A percentile compares a stretch with the other conserved stretches of the same genome.
Conservation (phyloP, 2,888 invertebrate genomes). For the Keiferia lycopersicella region DNA sequence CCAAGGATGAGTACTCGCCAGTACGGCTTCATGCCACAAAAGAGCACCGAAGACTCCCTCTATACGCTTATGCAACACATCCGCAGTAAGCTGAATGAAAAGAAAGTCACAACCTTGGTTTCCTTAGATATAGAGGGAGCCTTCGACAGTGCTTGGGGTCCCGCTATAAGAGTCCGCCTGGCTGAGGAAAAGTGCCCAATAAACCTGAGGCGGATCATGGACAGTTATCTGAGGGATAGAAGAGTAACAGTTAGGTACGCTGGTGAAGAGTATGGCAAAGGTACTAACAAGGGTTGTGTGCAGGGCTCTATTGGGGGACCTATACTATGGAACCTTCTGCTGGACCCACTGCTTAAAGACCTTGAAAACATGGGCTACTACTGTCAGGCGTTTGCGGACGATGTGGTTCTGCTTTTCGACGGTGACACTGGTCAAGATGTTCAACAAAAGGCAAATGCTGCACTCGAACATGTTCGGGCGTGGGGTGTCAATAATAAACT, state of each 20-base stretch:
- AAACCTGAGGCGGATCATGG: slow-evolving; percentile 23
- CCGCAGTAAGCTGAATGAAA: no score
- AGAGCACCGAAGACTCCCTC: slow-evolving; percentile 13
- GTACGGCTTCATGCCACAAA: neutral
- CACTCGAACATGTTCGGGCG: no score
- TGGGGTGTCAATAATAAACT: no score
- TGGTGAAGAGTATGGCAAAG: neutral
- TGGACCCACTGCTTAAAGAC: slow-evolving; percentile 2
- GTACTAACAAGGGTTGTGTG: neutral
- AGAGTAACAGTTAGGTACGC: neutral
- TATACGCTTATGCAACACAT: no score
- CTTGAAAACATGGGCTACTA: no score
- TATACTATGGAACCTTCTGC: neutral
- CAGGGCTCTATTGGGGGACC: slow-evolving; percentile 8
- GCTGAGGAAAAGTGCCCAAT: slow-evolving; percentile 22
- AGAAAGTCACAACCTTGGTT: no score
- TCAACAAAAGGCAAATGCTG: no score
- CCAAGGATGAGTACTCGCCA: neutral
- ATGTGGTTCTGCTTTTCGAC: neutral
- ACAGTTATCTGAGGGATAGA: slow-evolving; percentile 18
- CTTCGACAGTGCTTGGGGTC: no score
- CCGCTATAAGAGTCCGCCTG: no score
- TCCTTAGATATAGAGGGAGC: no score
- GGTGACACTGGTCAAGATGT: no score
- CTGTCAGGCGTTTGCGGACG: slow-evolving; percentile 15